Evolutionary conservation across 2,888 invertebrate species (phyloP), one percentile per base, ranked within the genome.

Genomic region (Resseliella maxima): DNA sequence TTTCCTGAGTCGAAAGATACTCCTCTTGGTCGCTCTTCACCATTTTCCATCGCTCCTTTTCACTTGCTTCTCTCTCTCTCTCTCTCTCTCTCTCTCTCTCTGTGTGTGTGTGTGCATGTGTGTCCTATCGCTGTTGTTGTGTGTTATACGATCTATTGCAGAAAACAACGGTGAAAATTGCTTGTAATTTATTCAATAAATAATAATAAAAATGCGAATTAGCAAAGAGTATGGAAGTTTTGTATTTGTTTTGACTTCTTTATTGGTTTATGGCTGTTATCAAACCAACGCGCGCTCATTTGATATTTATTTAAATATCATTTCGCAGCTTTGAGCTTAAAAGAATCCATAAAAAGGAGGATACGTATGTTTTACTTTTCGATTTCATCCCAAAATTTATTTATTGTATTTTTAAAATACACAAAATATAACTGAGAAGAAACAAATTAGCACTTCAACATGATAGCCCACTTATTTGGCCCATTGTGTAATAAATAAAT

Each of bases 401-500:
- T 59, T 59, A 59, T 24, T 8, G 72, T 35, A 31, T 24, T 24
- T 24, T 50, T 41, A 41, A 59, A 59, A 59, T 59, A 1, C 31
- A 31, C 31, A 72, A 72, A 72, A 27, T 72, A n/a, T n/a, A n/a
- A n/a, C n/a, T n/a, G n/a, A n/a, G n/a, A n/a, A n/a, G n/a, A n/a
- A n/a, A n/a, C n/a, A n/a, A n/a, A n/a, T n/a, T n/a, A n/a, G n/a
- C n/a, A n/a, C n/a, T n/a, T n/a, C n/a, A 31, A 72, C 72, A 72
- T 72, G 72, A 72, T 72, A 72, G 72, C 72, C 72, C 72, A 72
- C 31, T 72, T 59, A 24, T 59, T 72, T 72, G 72, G 12, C 35
- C 72, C 72, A 72, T 72, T 72, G 35, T 72, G 72, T 72, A 72
- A 72, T 72, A 31, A 31, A 15, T 2, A 15, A 18, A 15, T 6